phyloP scores from a whole-genome alignment of 2,113 vertebrate genomes.

The Theropithecus gelada region DNA sequence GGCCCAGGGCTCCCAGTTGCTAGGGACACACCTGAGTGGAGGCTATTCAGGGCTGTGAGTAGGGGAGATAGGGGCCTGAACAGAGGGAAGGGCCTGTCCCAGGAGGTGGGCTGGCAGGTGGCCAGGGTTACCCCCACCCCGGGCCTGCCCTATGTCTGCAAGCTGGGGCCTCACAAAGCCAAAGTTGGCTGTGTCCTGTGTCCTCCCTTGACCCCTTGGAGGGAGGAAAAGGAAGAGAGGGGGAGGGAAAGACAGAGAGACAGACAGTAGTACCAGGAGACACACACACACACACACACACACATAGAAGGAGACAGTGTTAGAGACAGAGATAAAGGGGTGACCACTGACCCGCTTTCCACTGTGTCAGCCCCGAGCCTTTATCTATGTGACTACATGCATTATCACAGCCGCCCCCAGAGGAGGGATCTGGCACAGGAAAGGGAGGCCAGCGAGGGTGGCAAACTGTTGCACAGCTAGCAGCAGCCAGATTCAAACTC shows the following conservation, averaged over 20 bases:
- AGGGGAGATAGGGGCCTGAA: not conserved
- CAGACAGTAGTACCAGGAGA: not conserved
- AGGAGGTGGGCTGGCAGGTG: not conserved
- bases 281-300: not conserved
- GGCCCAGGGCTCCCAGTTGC: not conserved
- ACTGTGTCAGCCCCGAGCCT: rapidly evolving
- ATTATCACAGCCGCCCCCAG: not conserved
- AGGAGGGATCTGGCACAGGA: not conserved
- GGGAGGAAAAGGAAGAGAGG: not conserved
- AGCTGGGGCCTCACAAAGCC: not conserved
- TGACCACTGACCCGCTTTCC: not conserved
- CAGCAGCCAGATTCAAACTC: not conserved
- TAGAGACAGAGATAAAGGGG: not conserved
- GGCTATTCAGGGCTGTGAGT: not conserved
- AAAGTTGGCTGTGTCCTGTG: not conserved
- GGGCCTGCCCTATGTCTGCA: not conserved
- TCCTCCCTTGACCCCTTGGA: not conserved
- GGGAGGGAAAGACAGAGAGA: not conserved
- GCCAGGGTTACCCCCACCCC: not conserved
- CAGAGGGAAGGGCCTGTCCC: not conserved
- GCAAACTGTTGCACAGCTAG: no score
- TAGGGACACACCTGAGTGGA: not conserved
- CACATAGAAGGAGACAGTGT: not conserved
- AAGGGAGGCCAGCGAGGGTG: not conserved
- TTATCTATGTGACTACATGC: not conserved